phyloP scores from a whole-genome alignment of 2,797 vertebrate species.

The Halcyon badia region DNA sequence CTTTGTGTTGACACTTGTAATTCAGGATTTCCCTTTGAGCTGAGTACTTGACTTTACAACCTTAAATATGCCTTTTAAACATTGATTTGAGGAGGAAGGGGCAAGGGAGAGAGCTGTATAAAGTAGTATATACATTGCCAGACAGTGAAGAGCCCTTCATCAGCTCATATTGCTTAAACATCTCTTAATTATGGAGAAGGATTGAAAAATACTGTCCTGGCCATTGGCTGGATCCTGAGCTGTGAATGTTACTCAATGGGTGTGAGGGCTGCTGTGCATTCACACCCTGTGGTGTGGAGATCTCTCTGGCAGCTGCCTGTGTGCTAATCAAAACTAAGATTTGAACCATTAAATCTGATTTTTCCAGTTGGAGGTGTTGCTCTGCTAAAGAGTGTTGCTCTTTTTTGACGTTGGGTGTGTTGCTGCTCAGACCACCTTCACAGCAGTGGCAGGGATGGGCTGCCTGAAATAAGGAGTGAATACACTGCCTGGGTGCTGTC shows the following conservation, averaged over 20 bases:
- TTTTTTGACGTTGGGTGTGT: neutral
- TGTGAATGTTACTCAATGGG: rapidly evolving
- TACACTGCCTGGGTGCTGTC: neutral
- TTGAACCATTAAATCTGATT: neutral
- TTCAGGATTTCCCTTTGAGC: neutral
- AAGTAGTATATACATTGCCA: neutral
- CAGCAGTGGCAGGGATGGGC: neutral
- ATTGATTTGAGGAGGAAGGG: neutral
- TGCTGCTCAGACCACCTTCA: neutral
- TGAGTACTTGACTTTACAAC: neutral
- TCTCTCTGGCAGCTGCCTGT: neutral
- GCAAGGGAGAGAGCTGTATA: neutral
- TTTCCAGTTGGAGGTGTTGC: neutral
- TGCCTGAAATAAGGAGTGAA: neutral
- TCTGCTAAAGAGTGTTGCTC: neutral
- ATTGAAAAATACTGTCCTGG: neutral
- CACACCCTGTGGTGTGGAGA: neutral
- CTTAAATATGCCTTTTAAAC: neutral
- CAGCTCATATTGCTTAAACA: neutral
- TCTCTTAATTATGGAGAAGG: neutral
- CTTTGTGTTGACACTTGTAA: neutral
- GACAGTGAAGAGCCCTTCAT: neutral
- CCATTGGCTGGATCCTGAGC: neutral
- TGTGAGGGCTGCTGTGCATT: neutral
- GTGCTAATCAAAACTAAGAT: neutral